A percentile compares a stretch with the other conserved stretches of the same genome.
These are phyloP conservation scores for Euzophera pinguis DNA, from an alignment of 2,888 invertebrate species.

Conservation along the genomic window DNA sequence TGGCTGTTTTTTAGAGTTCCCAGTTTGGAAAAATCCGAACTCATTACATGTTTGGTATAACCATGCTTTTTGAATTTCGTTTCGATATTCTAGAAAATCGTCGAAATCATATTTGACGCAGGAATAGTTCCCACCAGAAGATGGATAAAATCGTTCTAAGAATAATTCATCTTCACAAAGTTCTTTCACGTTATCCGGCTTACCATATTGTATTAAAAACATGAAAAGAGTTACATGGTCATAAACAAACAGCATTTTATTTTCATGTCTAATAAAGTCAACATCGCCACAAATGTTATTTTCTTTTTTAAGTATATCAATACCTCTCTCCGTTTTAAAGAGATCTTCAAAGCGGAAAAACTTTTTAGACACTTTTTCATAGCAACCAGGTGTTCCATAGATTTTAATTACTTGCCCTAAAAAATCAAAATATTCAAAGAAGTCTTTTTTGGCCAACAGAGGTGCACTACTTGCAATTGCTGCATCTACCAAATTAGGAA, in stretches of 20 bases:
- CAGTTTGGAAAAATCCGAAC: conserved; percentile 13
- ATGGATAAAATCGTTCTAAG: no score
- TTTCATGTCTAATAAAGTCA: not conserved
- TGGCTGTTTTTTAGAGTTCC: not conserved
- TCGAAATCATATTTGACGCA: not conserved
- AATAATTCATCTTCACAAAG: not conserved
- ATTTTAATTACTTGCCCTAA: not conserved
- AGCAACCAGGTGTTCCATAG: not conserved
- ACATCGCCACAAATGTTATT: conserved; percentile 10
- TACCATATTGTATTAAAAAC: not conserved
- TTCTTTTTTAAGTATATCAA: conserved; percentile 12
- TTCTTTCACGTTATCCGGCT: not conserved
- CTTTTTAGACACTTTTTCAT: not conserved
- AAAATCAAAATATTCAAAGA: conserved; percentile 9
- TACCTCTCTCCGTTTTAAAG: not conserved
- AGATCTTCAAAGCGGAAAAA: not conserved
- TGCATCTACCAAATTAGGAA: conserved; percentile 64
- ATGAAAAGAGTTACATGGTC: not conserved
- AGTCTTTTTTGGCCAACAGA: conserved; percentile 18
- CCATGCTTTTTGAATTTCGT: not conserved
- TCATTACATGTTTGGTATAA: conserved; percentile 16
- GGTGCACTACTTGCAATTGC: conserved; percentile 71
- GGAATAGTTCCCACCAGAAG: not conserved
- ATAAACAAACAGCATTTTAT: not conserved
- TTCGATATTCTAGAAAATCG: not conserved